Base-by-base conservation (phyloP, 2,113 vertebrate species). In the Dipodomys stephensi region DNA sequence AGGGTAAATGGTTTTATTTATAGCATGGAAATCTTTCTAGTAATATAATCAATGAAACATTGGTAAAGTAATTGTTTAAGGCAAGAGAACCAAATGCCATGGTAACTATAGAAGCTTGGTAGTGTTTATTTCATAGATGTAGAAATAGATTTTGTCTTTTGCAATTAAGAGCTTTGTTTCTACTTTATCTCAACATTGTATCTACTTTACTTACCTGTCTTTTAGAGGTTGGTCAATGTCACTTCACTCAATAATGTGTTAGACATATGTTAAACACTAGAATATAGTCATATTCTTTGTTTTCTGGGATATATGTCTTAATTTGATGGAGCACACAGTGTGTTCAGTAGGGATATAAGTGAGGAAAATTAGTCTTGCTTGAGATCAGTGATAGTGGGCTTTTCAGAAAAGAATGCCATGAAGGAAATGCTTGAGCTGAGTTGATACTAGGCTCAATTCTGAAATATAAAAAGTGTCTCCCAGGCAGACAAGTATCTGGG, bases 331-430 rank as follows among this genome's bases (percentile, higher is more conserved):
- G 23, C 28, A 88, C 9, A 25, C 85, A 49, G n/a, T 57, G 0
- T 86, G 62, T 20, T 83, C n/a, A 73, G 27, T 77, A 28, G 27
- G 57, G 25, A 15, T 65, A 28, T 27, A 44, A 76, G 23, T 28
- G 44, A 90, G 76, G 46, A 72, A 94, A 87, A 46, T 74, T 60
- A 28, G 57, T 90, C 95, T 92, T 92, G 19, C 65, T 16, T 85
- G 64, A 12, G 1, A 20, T n/a, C 44, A 46, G 18, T 57, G 25
- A 39, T 73, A 62, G 60, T 85, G 30, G 69, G 25, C 16, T 30
- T 65, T 92, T 90, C 35, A 96, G 83, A 69, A 96, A 92, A 79
- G 71, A 49, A 83, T 91, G 88, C 46, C 20, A 25, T 72, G 83
- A 94, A 86, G 16, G 64, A 49, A n/a, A 65, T 57, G 7, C 39